Evolutionary conservation across 2,888 invertebrate genomes (phyloP).

Genomic region (Ethmia dodecea): DNA sequence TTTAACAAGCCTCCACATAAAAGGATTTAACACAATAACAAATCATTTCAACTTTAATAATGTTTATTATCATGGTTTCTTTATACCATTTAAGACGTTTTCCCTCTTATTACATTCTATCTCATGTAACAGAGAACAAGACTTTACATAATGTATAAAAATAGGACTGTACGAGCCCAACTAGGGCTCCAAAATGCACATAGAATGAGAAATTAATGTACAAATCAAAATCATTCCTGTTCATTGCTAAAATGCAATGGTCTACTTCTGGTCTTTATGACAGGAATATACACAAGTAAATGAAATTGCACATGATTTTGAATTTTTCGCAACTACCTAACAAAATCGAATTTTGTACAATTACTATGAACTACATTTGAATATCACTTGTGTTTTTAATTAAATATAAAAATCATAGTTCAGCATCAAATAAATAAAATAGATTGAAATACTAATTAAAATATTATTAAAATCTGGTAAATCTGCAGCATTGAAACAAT

Average conservation of each 20-base stretch:
- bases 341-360: slow-evolving; percentile 69
- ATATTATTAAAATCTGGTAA: slow-evolving; percentile 41
- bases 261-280: slow-evolving; percentile 47
- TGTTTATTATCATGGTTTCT: slow-evolving; percentile 71
- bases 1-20: too few species aligned
- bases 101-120: slow-evolving; percentile 66
- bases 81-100: slow-evolving; percentile 62
- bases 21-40: too few species aligned
- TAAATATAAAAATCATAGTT: slow-evolving; percentile 45
- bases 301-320: slow-evolving; percentile 71
- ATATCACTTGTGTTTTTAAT: slow-evolving; percentile 63
- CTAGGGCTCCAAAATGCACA: slow-evolving; percentile 67
- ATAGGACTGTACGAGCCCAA: slow-evolving; percentile 72
- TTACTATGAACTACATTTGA: slow-evolving; percentile 51
- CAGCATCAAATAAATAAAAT: slow-evolving; percentile 59
- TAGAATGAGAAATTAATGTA: slow-evolving; percentile 67
- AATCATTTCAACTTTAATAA: slow-evolving; percentile 53
- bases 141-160: slow-evolving; percentile 76
- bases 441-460: slow-evolving; percentile 49
- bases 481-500: slow-evolving; percentile 61
- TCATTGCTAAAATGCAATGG: slow-evolving; percentile 74
- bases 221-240: slow-evolving; percentile 54
- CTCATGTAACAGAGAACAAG: slow-evolving; percentile 70
- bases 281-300: slow-evolving; percentile 52
- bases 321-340: slow-evolving; percentile 65